Evolutionary conservation across 2,797 vertebrate genomes (phyloP), one percentile per base, ranked within the genome.

Genomic region (Perodicticus potto): DNA sequence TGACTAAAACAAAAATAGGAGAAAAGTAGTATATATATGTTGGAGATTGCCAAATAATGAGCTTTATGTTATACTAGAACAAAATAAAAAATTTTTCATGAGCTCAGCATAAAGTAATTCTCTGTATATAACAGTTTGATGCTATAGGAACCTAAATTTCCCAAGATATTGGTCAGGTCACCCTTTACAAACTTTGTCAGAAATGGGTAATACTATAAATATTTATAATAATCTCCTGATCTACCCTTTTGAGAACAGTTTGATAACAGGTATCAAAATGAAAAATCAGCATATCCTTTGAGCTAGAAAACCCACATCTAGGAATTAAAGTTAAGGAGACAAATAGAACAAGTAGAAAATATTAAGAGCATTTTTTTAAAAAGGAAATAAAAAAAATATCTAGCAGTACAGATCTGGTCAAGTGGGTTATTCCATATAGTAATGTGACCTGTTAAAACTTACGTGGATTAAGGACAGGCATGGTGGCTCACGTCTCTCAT

Each of bases 211-310:
- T 63, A 63, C 5, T 57, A 59, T 27, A 70, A 90, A 69, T 34
- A 86, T n/a, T 77, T 63, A 65, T 45, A 85, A 43, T 73, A 81
- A 86, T 65, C 10, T 69, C 70, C 69, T 61, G 25, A 23, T 45
- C 5, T 73, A 40, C 10, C 13, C 29, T 89, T 78, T 40, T 84
- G 57, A 93, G 34, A 82, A 73, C 0, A 83, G 27, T 63, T 61
- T 69, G 57, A 57, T 73, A 95, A 61, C 69, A 89, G 32, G 34
- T 40, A 74, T 65, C 32, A 83, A 95, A 96, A 65, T 74, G 37
- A 93, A 89, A 93, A 89, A 87, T 23, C 93, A 93, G 63, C 14
- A 88, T 43, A 34, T 3, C 43, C 32, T 89, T 57, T 86, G 59
- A 87, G 22, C 78, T 84, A 65, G 37, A n/a, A 93, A 16, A 34